Evolutionary conservation across 2,797 vertebrate genomes (phyloP).

Genomic region (Anomalospiza imberbis): DNA sequence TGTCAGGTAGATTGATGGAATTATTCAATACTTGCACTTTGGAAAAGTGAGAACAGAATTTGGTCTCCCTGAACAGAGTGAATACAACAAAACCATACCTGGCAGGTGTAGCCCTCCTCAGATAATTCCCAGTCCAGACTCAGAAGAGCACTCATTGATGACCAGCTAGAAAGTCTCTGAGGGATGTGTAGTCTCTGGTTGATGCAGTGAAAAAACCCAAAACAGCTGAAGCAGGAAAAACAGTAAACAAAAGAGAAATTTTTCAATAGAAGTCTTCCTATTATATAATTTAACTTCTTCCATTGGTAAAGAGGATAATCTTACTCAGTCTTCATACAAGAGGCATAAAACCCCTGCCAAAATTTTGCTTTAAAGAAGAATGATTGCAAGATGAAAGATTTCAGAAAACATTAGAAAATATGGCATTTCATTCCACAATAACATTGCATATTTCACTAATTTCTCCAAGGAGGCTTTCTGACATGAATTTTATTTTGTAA

Average conservation of each 20-base stretch:
- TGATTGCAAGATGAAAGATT: not conserved
- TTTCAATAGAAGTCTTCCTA: not conserved
- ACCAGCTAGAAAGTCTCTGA: not conserved
- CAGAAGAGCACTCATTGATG: not conserved
- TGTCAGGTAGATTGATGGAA: not conserved
- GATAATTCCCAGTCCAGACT: not conserved
- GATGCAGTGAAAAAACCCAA: not conserved
- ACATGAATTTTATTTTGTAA: constrained; percentile 28
- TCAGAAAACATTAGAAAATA: not conserved
- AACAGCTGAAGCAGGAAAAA: not conserved
- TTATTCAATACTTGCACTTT: not conserved
- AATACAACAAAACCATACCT: not conserved
- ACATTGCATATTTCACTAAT: not conserved
- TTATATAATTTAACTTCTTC: not conserved
- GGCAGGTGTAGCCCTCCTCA: not conserved
- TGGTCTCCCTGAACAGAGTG: not conserved
- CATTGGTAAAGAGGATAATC: not conserved
- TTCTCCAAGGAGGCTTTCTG: not conserved
- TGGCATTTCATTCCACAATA: not conserved
- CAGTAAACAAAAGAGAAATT: not conserved
- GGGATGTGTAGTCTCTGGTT: not conserved
- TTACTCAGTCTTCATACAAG: not conserved
- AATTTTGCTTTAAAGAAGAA: not conserved
- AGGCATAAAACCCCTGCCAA: not conserved
- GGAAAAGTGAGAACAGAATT: not conserved